Evolutionary conservation across 2,888 invertebrate species (phyloP).

Genomic region (Opisthograptis luteolata): DNA sequence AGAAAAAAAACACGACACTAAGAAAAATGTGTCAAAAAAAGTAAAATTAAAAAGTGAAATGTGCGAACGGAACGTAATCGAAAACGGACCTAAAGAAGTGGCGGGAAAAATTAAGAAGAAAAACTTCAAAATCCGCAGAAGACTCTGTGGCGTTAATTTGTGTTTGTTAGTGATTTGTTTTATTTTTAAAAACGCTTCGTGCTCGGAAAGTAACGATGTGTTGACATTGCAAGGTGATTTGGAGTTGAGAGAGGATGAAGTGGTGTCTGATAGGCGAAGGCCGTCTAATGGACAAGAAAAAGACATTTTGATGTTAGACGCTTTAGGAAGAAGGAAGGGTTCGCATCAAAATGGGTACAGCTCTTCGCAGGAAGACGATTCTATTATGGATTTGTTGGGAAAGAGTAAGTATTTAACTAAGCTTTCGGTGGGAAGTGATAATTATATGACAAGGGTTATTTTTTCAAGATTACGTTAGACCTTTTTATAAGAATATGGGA

Average conservation of each 20-base stretch:
- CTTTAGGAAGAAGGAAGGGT: conserved; percentile 87
- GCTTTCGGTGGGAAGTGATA: no score
- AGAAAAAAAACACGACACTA: conserved; percentile 38
- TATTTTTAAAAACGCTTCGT: conserved; percentile 51
- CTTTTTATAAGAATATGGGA: no score
- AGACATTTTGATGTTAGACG: conserved; percentile 89
- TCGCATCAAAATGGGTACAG: conserved; percentile 73
- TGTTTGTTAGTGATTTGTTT: conserved; percentile 49
- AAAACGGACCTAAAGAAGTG: conserved; percentile 53
- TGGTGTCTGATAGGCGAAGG: conserved; percentile 71
- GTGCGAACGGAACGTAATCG: conserved; percentile 49
- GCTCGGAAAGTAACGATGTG: conserved; percentile 71
- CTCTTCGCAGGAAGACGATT: conserved; percentile 85
- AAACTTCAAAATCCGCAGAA: conserved; percentile 70
- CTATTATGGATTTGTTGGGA: conserved; percentile 92
- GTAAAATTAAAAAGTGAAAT: conserved; percentile 53
- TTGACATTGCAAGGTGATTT: conserved; percentile 75
- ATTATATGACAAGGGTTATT: no score
- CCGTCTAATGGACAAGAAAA: conserved; percentile 89
- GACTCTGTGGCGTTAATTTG: conserved; percentile 42
- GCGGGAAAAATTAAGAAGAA: conserved; percentile 59
- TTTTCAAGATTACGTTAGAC: no score
- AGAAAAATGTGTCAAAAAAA: conserved; percentile 44
- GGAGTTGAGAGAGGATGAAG: conserved; percentile 61
- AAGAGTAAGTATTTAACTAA: conserved; percentile 87